Evolutionary conservation across 1,140 invertebrate species (phyloP), one percentile per base, ranked within the genome.

Genomic region (Bombus picipes): DNA sequence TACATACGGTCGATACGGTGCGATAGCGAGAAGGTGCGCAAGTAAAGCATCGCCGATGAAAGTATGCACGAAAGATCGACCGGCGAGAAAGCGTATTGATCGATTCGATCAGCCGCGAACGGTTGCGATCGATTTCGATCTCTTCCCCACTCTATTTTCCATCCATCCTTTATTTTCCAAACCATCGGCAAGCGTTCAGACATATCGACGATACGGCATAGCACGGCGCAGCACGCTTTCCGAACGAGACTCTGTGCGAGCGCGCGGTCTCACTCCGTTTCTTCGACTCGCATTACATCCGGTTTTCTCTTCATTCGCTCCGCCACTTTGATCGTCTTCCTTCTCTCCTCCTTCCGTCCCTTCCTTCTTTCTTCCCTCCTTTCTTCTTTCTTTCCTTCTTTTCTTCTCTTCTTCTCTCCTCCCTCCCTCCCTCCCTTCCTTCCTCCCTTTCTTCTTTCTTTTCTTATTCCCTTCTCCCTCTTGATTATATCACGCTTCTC

Each of bases 81-180:
- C 66, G 62, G 62, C 59, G 85, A 79, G 90, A 91, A 91, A 91
- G 90, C 90, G 90, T 91, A 91, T 91, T 88, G 88, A 88, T 89
- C 71, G 73, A 72, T 82, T 76, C 82, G 80, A 91, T 91, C 82
- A 68, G 78, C 37, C 18, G n/a, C 37, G 15, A 47, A 37, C 76
- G 22, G 22, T 66, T 34, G 59, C n/a, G 71, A 32, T 57, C 57
- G 28, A 66, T 41, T 57, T n/a, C 79, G 10, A 39, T 70, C 41
- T 10, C 3, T 59, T 25, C 18, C 25, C 47, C 22, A n/a, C 22
- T 22, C 25, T 53, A 53, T 53, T 53, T 53, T 53, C 47, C 5
- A 53, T 53, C 47, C 47, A 22, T 53, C 47, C 47, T 43, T 39
- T 34, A 8, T 39, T 53, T 34, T 10, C 8, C 47, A 8, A 32